A percentile compares a stretch with the other conserved stretches of the same genome.
Evolutionary conservation across 2,797 vertebrate genomes (phyloP).

Genomic region (Acipenser transmontanus): DNA sequence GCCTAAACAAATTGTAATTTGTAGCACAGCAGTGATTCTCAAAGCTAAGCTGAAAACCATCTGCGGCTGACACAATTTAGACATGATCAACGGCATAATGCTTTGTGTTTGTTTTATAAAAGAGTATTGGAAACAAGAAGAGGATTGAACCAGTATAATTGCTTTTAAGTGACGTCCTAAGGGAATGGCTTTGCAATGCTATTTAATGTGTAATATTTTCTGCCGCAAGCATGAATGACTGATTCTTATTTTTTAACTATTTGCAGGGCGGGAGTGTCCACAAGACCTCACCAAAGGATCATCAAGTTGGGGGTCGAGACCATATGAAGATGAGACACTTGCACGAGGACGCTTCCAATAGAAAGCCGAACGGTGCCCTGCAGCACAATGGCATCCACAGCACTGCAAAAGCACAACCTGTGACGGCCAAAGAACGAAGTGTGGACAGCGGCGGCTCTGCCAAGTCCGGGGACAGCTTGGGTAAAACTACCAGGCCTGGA

Average conservation of each 20-base stretch:
- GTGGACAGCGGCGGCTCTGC: constrained; percentile 55
- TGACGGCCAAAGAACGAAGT: constrained; percentile 70
- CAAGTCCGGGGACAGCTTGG: constrained; percentile 43
- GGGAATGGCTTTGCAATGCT: too few relatives aligned
- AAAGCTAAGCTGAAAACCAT: too few relatives aligned
- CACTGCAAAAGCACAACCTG: constrained; percentile 56
- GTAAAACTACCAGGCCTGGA: constrained; percentile 53
- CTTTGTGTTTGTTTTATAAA: too few relatives aligned
- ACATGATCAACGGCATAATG: too few relatives aligned
- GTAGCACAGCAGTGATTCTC: too few relatives aligned
- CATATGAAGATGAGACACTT: constrained; percentile 86
- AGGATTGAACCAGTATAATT: too few relatives aligned
- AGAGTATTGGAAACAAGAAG: too few relatives aligned
- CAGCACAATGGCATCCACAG: constrained; percentile 57
- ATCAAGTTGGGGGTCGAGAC: constrained; percentile 46
- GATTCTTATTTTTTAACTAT: constrained; percentile 5
- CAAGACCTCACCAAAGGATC: constrained; percentile 76
- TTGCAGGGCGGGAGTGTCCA: constrained; percentile 50
- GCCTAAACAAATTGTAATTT: too few relatives aligned
- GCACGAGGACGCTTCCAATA: constrained; percentile 83
- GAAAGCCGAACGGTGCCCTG: constrained; percentile 60
- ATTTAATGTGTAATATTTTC: too few relatives aligned
- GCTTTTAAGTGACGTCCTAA: too few relatives aligned
- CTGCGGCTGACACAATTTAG: too few relatives aligned
- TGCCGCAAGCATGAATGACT: too few relatives aligned